phyloP scores from a whole-genome alignment of 1,140 invertebrate species.

The Tetramorium alpestre region DNA sequence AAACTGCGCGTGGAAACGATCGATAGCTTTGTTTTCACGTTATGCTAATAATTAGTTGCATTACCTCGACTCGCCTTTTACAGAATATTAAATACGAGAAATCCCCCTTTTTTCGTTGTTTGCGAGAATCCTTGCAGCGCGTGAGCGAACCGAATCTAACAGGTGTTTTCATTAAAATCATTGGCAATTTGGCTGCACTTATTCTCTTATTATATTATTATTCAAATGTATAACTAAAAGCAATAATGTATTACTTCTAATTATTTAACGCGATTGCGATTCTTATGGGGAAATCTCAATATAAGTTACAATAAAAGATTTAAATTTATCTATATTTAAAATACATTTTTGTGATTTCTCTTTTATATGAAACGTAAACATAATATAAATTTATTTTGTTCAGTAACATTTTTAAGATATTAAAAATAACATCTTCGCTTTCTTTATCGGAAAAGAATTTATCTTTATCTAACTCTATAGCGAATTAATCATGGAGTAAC shows the following conservation, averaged over 20 bases:
- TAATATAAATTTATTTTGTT: neutral
- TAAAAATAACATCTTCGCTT: neutral
- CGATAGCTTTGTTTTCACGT: neutral
- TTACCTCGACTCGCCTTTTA: neutral
- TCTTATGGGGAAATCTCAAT: neutral
- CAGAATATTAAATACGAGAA: conserved; percentile 4
- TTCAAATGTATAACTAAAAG: neutral
- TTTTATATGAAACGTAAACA: neutral
- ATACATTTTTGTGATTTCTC: neutral
- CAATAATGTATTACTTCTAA: neutral
- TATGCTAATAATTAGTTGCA: conserved; percentile 11
- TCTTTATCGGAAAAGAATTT: neutral
- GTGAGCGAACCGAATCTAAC: conserved; percentile 12
- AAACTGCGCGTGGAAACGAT: neutral
- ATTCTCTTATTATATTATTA: neutral
- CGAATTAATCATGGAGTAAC: conserved; percentile 4
- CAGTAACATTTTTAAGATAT: neutral
- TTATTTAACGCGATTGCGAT: neutral
- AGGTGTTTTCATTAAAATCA: conserved; percentile 47
- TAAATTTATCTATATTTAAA: neutral
- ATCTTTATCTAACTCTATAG: neutral
- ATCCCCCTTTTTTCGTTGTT: neutral
- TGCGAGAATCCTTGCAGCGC: neutral
- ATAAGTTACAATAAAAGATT: neutral
- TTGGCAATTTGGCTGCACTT: neutral